phyloP scores from a whole-genome alignment of 2,113 vertebrate species.

The Poeciliopsis turrubarensis region DNA sequence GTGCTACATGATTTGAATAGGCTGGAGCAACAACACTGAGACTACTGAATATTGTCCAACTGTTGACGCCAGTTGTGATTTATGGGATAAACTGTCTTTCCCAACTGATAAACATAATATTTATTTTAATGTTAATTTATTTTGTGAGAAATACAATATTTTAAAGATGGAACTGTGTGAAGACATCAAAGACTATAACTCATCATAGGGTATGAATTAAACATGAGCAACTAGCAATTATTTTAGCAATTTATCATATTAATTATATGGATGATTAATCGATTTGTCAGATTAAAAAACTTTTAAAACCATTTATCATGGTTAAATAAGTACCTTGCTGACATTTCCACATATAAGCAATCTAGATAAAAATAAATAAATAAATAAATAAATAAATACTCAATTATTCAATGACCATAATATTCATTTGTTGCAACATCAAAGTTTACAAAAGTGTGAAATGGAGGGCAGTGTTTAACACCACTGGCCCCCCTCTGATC shows the following conservation, averaged over 20 bases:
- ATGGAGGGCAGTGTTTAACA: neutral
- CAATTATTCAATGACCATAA: constrained; percentile 14
- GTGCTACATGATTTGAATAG: neutral
- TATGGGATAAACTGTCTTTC: neutral
- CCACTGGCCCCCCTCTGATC: constrained; percentile 9
- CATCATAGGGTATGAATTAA: neutral
- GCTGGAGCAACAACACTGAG: neutral
- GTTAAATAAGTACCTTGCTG: constrained; percentile 5
- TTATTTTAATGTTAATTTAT: neutral
- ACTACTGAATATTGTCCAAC: neutral
- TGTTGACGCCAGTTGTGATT: neutral
- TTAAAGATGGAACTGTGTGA: neutral
- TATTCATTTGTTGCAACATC: constrained; percentile 8
- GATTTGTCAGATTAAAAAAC: too few species aligned
- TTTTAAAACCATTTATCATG: neutral
- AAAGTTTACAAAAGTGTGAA: neutral
- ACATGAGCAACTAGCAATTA: too few species aligned
- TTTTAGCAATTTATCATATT: too few species aligned
- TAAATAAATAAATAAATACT: neutral
- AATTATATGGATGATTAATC: too few species aligned
- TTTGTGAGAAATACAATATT: neutral
- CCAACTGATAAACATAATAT: neutral
- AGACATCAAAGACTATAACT: neutral
- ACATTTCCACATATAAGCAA: constrained; percentile 4
- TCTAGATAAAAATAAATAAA: neutral